Base-by-base conservation (phyloP, 2,797 vertebrate genomes). In the Gymnoscopelus braueri region DNA sequence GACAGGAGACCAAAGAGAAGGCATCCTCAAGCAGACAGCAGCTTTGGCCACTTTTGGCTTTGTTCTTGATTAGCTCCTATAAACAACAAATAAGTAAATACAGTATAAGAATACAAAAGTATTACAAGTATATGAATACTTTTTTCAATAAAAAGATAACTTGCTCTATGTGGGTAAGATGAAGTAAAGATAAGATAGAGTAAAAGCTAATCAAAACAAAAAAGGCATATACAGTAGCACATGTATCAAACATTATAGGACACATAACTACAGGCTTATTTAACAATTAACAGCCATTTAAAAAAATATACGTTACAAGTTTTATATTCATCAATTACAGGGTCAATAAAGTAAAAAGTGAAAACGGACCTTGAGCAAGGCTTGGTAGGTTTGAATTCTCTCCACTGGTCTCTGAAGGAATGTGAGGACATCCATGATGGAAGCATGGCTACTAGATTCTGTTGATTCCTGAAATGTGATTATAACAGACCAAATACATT, bases 11-110 rank as follows among this genome's bases (percentile, higher is more conserved):
- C 15, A 96, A 64, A 0, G 96, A 94, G 1, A 98, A 99, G 24
- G 97, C 96, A 24, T 98, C 96, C 70, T 99, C 97, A 63, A 99
- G 78, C 48, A 98, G 75, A 0, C 89, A 94, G 29, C 98, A 98
- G 83, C 94, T 97, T 80, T 97, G 96, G 4, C 94, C 90, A 2
- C 93, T 95, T 59, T 95, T 95, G 0, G 97, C 97, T 89, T 99
- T 99, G 86, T 98, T 99, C 66, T 96, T 92, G 82, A 99, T 98
- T 65, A 99, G 75, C 77, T 99, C 98, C 98, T 99, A 60, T 44
- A 44, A 44, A 12, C 13, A 66, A 68, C 12, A 62, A 65, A 67
- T 12, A 63, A 66, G 24, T 24, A 11, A 55, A 61, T 44, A n/a
- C 51, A 71, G 15, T 32, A 5, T 48, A 51, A 26, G 53, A 52